Evolutionary conservation across 2,888 invertebrate genomes (phyloP), one percentile per base, ranked within the genome.

Genomic region (Baronia brevicornis): DNA sequence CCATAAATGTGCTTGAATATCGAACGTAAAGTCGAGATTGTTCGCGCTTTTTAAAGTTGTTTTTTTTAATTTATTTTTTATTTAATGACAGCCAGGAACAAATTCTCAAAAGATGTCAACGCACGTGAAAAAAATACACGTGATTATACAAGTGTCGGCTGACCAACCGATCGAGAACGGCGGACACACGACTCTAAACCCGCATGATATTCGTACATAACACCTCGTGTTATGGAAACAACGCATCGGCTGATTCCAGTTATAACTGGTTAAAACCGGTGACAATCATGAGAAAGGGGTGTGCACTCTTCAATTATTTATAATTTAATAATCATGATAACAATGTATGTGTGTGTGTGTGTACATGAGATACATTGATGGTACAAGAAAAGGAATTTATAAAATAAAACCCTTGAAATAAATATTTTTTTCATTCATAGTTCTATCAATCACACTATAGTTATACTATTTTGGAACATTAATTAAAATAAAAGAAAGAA

Each of bases 181-280:
- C 18, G 18, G 14, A 21, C 33, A 19, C 24, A 19, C 28, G 24
- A 15, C 20, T 44, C 37, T 43, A 42, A 28, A 33, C 24, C 34
- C 28, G 25, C 34, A 33, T 27, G 38, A 35, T 18, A 30, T 43
- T 38, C 36, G 13, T 36, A 41, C 43, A 60, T 46, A 49, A 56
- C 37, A 56, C 47, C 57, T 61, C 48, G 43, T 70, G 53, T 70
- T 72, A 61, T 60, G 54, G 61, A 71, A 70, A 70, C 65, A 48
- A 39, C 38, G 15, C 38, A 35, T 41, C 39, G 39, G 39, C 38
- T 33, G 31, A 44, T 32, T 14, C 43, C 46, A 46, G 51, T 44
- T 48, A 27, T 18, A 44, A 52, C 63, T 41, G 46, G 60, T 51
- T 55, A 28, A 18, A 41, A 47, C 54, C 29, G 46, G 59, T 19